These are phyloP conservation scores for Caranx ignobilis DNA, from an alignment of 2,113 vertebrate species.

Conservation along the genomic window DNA sequence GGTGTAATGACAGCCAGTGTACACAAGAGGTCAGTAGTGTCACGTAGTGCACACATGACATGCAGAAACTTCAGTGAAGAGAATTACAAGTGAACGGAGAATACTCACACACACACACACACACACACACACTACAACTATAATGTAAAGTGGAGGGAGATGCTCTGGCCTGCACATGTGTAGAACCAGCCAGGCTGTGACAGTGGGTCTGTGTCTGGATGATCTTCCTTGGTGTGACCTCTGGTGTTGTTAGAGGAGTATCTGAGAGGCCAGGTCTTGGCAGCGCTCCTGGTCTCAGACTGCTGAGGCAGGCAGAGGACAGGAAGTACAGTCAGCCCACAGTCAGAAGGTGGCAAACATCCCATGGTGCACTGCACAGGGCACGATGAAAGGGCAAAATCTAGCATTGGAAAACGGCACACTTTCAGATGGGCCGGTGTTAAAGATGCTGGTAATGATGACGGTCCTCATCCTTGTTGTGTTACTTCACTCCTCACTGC, in stretches of 20 bases:
- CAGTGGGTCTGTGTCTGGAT: neutral
- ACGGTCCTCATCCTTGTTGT: too few relatives aligned
- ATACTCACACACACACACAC: too few relatives aligned
- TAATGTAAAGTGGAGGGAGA: neutral
- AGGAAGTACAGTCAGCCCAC: conserved; percentile 44
- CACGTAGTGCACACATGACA: neutral
- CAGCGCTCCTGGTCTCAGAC: conserved; percentile 22
- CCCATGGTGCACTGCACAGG: conserved; percentile 29
- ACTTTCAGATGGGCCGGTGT: neutral
- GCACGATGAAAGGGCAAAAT: neutral
- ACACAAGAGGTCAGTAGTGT: conserved; percentile 62
- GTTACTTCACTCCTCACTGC: too few relatives aligned
- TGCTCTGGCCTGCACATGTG: neutral
- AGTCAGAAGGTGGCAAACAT: conserved; percentile 38
- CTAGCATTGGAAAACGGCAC: neutral
- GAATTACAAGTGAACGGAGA: neutral
- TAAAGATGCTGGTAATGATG: neutral
- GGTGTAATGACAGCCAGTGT: conserved; percentile 1
- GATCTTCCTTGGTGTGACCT: neutral
- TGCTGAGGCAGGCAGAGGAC: conserved; percentile 61
- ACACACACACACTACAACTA: too few relatives aligned
- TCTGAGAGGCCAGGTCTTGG: conserved; percentile 25
- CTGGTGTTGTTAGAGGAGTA: conserved; percentile 12
- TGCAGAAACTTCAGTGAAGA: neutral
- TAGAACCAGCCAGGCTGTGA: neutral